Evolutionary conservation across 1,140 invertebrate genomes (phyloP).

Genomic region (Brachionus paranguensis): DNA sequence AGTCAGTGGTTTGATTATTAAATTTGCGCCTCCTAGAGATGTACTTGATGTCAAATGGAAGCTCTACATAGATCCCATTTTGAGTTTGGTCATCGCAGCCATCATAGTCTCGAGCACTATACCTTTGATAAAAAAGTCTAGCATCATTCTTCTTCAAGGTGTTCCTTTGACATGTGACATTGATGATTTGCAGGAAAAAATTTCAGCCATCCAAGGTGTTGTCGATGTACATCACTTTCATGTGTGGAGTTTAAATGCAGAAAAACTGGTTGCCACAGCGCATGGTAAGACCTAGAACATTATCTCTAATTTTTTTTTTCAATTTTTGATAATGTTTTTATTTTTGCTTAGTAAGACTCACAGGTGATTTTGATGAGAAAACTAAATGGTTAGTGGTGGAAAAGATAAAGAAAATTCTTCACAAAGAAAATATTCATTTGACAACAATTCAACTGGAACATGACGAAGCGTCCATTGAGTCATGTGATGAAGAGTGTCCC

Average conservation of each 20-base stretch:
- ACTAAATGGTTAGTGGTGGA: not conserved
- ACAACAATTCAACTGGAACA: constrained; percentile 16
- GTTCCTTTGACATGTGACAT: constrained; percentile 59
- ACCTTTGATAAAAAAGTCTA: constrained; percentile 59
- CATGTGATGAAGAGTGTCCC: constrained; percentile 11
- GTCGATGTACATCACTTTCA: constrained; percentile 61
- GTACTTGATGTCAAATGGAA: constrained; percentile 65
- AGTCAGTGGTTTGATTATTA: constrained; percentile 69
- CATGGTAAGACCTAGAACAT: not conserved
- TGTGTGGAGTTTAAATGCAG: constrained; percentile 59
- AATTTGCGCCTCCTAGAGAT: constrained; percentile 54
- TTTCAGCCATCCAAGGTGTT: constrained; percentile 57
- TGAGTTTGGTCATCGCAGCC: constrained; percentile 62
- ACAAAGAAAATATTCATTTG: constrained; percentile 1
- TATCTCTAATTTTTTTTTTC: not conserved
- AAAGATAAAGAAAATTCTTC: not conserved
- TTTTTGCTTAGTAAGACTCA: not conserved
- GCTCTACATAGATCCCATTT: constrained; percentile 83
- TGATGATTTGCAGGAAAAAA: constrained; percentile 53
- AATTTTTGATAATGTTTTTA: not conserved
- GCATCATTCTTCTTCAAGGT: constrained; percentile 60
- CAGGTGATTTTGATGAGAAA: not conserved
- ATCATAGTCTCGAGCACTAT: constrained; percentile 58
- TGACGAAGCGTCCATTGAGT: not conserved
- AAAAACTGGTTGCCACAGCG: not conserved